A percentile compares a stretch with the other conserved stretches of the same genome.
phyloP scores from a whole-genome alignment of 2,888 invertebrate genomes.

The Drosophila kokeensis region DNA sequence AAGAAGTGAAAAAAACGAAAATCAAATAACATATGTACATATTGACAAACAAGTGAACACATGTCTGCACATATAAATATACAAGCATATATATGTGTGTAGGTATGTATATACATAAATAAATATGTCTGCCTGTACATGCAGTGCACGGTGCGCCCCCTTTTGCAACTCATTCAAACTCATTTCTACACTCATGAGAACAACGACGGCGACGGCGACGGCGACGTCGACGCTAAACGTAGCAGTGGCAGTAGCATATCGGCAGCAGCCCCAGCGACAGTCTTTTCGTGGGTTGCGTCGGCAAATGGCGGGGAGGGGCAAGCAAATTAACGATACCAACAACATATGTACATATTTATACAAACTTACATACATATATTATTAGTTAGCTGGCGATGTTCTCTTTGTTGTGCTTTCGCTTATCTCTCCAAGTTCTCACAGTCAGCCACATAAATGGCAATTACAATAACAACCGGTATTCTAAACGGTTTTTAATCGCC shows the following conservation, averaged over 20 bases:
- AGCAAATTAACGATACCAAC: constrained; percentile 37
- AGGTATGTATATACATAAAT: constrained; percentile 14
- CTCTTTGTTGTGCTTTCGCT: constrained; percentile 26
- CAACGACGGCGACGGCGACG: constrained; percentile 34
- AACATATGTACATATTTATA: constrained; percentile 24
- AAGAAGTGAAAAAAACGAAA: constrained; percentile 67
- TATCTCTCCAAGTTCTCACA: constrained; percentile 29
- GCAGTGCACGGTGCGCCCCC: constrained; percentile 42
- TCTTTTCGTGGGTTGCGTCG: constrained; percentile 25
- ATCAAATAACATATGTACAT: constrained; percentile 78
- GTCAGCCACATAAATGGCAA: constrained; percentile 56
- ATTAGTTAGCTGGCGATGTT: constrained; percentile 21
- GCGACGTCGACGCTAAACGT: constrained; percentile 18
- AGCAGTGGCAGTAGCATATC: constrained; percentile 57
- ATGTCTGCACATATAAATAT: constrained; percentile 32
- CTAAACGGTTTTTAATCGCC: constrained; percentile 60
- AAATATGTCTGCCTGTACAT: constrained; percentile 29
- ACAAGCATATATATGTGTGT: neutral
- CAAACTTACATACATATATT: constrained; percentile 6
- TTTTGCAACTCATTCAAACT: constrained; percentile 70
- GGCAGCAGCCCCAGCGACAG: constrained; percentile 26
- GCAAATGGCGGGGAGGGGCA: neutral
- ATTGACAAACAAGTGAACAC: constrained; percentile 70
- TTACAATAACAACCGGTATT: constrained; percentile 74
- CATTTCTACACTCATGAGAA: constrained; percentile 67